phyloP scores from a whole-genome alignment of 2,797 vertebrate genomes.

The Cichlasoma orientale region DNA sequence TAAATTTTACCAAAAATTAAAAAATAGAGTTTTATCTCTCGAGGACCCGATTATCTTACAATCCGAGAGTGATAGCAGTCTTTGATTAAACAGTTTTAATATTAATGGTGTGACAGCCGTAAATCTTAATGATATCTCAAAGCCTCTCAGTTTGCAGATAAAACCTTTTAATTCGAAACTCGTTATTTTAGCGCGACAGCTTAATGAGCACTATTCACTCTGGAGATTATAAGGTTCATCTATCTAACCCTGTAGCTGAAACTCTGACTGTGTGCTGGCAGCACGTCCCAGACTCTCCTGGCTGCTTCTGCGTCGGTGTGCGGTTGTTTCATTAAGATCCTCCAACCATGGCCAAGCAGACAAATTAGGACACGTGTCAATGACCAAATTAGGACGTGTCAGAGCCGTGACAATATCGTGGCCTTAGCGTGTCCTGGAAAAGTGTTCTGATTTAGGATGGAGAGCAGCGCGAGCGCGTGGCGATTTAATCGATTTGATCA shows the following conservation, averaged over 20 bases:
- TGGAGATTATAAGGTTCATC: slow-evolving; percentile 4
- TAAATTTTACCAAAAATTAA: not conserved
- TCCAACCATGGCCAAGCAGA: slow-evolving; percentile 24
- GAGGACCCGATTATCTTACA: not conserved
- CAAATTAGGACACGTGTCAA: slow-evolving; percentile 47
- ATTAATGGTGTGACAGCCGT: not conserved
- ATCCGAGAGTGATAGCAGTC: not conserved
- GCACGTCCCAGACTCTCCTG: not conserved
- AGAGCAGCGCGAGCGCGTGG: not conserved
- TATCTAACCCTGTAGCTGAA: slow-evolving; percentile 1
- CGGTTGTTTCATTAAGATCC: slow-evolving; percentile 8
- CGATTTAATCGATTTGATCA: slow-evolving; percentile 1
- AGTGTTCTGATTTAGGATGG: slow-evolving; percentile 16
- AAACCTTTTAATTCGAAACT: slow-evolving; percentile 10
- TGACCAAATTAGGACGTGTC: slow-evolving; percentile 31
- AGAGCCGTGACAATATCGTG: not conserved
- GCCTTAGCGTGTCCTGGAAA: slow-evolving; percentile 8
- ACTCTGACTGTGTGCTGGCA: not conserved
- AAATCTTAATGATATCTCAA: slow-evolving; percentile 8
- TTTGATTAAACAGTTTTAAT: slow-evolving; percentile 1
- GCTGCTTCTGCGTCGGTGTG: not conserved
- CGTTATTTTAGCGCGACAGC: slow-evolving; percentile 10
- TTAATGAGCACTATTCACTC: slow-evolving; percentile 18
- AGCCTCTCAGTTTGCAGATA: slow-evolving; percentile 13
- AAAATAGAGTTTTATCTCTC: not conserved